phyloP scores from a whole-genome alignment of 35 echinoderm and acorn worm genomes.

The Apostichopus japonicus region DNA sequence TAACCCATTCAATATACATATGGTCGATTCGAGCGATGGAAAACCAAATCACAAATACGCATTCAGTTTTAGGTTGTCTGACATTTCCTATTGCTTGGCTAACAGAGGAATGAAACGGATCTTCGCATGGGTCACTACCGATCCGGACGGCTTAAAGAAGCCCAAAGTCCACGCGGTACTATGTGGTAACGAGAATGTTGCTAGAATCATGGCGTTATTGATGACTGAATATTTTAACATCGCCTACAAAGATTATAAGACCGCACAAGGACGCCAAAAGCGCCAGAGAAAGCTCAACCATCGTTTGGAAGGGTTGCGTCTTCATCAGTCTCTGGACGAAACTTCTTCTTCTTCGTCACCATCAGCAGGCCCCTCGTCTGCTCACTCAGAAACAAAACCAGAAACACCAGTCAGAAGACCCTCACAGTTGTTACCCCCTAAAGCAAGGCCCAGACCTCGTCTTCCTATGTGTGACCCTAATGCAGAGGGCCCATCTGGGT shows the following conservation, averaged over 20 bases:
- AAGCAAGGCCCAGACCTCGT: conserved; percentile 21
- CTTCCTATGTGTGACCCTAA: neutral
- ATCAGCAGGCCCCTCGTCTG: neutral
- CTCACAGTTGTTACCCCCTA: conserved; percentile 12
- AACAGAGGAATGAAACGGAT: conserved; percentile 61
- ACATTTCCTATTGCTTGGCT: conserved; percentile 65
- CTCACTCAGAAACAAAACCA: neutral
- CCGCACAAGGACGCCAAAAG: conserved; percentile 1
- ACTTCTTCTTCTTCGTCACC: neutral
- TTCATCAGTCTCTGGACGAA: conserved; percentile 42
- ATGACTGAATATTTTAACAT: conserved; percentile 76
- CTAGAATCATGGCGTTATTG: conserved; percentile 61
- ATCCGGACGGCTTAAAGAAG: conserved; percentile 34
- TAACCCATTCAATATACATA: conserved; percentile 49
- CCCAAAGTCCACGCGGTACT: conserved; percentile 51
- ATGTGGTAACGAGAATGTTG: conserved; percentile 63
- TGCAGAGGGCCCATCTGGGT: neutral
- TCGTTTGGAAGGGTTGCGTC: conserved; percentile 28
- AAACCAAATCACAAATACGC: conserved; percentile 58
- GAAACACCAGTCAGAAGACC: neutral
- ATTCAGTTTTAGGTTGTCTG: conserved; percentile 21
- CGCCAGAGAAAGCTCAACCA: conserved; percentile 28
- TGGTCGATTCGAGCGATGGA: conserved; percentile 47
- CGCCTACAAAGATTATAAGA: conserved; percentile 62
- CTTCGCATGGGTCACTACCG: conserved; percentile 63